phyloP scores from a whole-genome alignment of 2,888 invertebrate species.

The Caenorhabditis sinica region DNA sequence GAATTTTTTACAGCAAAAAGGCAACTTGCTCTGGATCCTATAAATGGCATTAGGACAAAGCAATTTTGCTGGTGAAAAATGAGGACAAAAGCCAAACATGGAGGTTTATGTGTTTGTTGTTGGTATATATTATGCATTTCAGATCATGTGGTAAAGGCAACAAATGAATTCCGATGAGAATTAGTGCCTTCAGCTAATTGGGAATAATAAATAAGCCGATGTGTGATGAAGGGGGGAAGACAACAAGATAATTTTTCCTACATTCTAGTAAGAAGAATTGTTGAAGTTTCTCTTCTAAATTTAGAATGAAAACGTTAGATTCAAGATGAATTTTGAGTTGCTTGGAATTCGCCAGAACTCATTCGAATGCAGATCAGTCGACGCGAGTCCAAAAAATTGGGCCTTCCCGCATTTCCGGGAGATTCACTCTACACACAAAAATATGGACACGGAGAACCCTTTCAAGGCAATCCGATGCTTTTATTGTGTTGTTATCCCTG shows the following conservation, averaged over 20 bases:
- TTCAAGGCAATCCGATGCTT: constrained; percentile 61
- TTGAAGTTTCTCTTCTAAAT: background rate
- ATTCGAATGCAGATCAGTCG: constrained; percentile 6
- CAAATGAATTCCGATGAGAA: constrained; percentile 18
- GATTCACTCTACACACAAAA: constrained; percentile 7
- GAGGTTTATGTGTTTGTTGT: constrained; percentile 1
- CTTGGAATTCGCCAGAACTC: constrained; percentile 7
- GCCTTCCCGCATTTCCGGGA: background rate
- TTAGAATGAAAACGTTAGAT: background rate
- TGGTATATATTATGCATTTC: background rate
- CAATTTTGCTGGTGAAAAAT: background rate
- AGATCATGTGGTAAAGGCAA: constrained; percentile 1
- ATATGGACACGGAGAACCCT: constrained; percentile 31
- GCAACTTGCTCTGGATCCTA: too few relatives aligned
- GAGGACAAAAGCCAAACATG: background rate
- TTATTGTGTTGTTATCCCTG: constrained; percentile 61
- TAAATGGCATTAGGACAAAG: background rate
- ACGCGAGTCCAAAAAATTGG: constrained; percentile 4
- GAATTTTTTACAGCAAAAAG: too few relatives aligned
- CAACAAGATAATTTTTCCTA: too few relatives aligned
- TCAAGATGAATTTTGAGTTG: background rate
- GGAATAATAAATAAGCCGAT: background rate
- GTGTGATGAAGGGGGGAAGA: background rate
- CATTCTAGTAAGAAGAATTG: too few relatives aligned
- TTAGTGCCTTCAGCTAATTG: constrained; percentile 15